A percentile compares a stretch with the other conserved stretches of the same genome.
phyloP scores from a whole-genome alignment of 2,797 vertebrate genomes.

The Heliangelus exortis region DNA sequence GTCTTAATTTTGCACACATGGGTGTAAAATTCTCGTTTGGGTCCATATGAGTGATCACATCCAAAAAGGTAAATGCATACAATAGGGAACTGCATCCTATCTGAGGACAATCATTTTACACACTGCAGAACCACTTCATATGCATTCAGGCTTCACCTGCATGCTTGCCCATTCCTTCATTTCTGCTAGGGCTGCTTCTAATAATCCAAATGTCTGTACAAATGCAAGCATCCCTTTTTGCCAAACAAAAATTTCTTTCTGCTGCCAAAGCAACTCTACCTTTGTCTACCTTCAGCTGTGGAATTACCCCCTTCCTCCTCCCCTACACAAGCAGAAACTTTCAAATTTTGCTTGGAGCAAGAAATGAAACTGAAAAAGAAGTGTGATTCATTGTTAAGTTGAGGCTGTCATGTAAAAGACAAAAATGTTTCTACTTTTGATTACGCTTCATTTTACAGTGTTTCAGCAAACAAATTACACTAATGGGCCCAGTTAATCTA shows the following conservation, averaged over 20 bases:
- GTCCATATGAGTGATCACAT: neutral
- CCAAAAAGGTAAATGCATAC: slow-evolving; percentile 22
- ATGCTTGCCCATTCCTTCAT: neutral
- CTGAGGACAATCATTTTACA: neutral
- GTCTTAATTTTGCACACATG: slow-evolving; percentile 36
- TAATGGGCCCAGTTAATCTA: neutral
- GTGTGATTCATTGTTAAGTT: neutral
- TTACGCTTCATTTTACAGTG: neutral
- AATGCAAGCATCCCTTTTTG: neutral
- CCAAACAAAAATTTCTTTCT: neutral
- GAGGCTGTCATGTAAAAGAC: neutral
- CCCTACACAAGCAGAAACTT: neutral
- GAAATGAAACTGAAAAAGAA: neutral
- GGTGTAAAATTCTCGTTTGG: neutral
- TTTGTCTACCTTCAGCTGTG: neutral
- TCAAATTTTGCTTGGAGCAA: neutral
- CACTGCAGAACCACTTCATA: neutral
- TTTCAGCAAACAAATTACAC: neutral
- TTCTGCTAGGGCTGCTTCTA: neutral
- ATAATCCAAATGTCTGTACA: neutral
- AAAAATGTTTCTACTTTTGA: neutral
- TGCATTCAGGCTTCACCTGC: slow-evolving; percentile 9
- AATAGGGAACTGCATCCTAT: neutral
- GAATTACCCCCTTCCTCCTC: neutral
- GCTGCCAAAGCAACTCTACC: neutral